Evolutionary conservation across 2,888 invertebrate genomes (phyloP), one percentile per base, ranked within the genome.

Genomic region (Dolichomitus sp.): DNA sequence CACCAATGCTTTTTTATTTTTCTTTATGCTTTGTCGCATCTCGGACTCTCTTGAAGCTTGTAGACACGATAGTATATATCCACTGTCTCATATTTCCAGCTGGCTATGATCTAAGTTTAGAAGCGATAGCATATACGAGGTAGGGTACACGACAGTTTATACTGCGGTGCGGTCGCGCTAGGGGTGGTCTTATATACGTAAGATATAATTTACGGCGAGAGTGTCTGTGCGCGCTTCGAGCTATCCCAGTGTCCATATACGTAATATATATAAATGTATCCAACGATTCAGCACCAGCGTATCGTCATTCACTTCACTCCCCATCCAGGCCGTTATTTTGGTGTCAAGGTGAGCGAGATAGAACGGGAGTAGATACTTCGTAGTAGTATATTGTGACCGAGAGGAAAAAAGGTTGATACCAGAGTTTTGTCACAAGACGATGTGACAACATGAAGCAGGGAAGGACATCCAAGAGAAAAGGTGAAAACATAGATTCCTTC

Each of bases 321-420:
- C 66, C 66, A 68, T 42, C 57, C 66, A 75, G 54, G 57, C 66
- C 75, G 66, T 75, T 75, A 75, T 75, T 66, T 66, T 23, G 57
- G 75, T 68, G 66, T 75, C 75, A 75, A 75, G 75, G 75, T 33
- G 57, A 75, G 33, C 54, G 48, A 75, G 75, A 75, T 75, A 59
- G 75, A 75, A 33, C 45, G 30, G 54, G 40, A 40, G 7, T 19
- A 40, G 11, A 54, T 37, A 27, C 42, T 48, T 30, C 66, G 59
- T 66, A n/a, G 40, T 37, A 17, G 33, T 40, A 14, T 17, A 63
- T 33, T 59, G 42, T 48, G 65, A 65, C n/a, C 54, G 57, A 45
- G 42, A 45, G 19, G 37, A 54, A 75, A 74, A 65, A 65, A 65
- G 40, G 14, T 19, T 45, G 45, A 57, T 33, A 48, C n/a, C 17